phyloP scores from a whole-genome alignment of 2,113 vertebrate species.

The Trogon melanurus region DNA sequence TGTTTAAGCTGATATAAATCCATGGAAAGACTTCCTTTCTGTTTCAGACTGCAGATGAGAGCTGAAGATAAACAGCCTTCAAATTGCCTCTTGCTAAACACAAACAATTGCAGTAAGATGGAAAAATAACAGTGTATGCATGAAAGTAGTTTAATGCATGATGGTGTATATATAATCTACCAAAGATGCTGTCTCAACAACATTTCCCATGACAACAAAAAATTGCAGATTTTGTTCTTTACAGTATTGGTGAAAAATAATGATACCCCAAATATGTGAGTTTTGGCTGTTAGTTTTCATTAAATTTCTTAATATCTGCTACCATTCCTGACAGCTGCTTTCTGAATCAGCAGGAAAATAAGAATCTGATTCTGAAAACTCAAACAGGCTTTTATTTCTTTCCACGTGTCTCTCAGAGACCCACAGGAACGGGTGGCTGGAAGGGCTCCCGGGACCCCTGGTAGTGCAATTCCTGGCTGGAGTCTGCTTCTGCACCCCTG shows the following conservation, averaged over 20 bases:
- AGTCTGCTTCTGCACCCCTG: background rate
- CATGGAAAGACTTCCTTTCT: background rate
- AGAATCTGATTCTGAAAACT: background rate
- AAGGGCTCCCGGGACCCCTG: background rate
- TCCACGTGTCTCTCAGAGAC: background rate
- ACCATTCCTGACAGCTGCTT: background rate
- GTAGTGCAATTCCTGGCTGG: fast-evolving
- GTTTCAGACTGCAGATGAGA: background rate
- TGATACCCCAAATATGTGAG: background rate
- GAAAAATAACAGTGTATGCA: background rate
- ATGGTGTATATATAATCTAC: background rate
- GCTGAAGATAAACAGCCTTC: constrained; percentile 13
- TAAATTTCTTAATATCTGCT: background rate
- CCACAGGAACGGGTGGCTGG: background rate
- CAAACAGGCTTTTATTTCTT: background rate
- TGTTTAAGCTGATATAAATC: background rate
- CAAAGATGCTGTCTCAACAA: background rate
- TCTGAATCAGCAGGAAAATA: background rate
- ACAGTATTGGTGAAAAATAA: background rate
- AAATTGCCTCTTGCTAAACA: background rate
- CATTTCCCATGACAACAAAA: background rate
- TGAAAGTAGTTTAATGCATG: background rate
- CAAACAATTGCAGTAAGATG: background rate
- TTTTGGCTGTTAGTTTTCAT: background rate
- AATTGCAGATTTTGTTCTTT: background rate